Percentiles rank a stretch among this genome's conserved stretches.
These are phyloP conservation scores for Latheticus oryzae DNA, from an alignment of 2,888 invertebrate species.

Conservation along the genomic window DNA sequence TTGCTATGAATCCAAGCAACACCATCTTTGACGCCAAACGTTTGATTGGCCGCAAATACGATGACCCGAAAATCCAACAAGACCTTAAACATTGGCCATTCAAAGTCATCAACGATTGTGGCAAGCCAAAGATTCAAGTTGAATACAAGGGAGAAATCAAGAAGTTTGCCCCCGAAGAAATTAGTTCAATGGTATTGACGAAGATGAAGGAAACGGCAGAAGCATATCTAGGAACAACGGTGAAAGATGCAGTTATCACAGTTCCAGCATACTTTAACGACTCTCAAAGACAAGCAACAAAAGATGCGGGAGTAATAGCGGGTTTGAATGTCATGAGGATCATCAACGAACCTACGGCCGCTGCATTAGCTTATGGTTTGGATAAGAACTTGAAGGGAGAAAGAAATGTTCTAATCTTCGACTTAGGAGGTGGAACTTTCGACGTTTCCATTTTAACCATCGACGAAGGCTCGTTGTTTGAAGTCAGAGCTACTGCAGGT, in stretches of 20 bases:
- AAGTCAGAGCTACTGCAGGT: constrained; percentile 69
- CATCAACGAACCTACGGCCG: constrained; percentile 74
- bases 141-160: constrained; percentile 76
- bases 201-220: constrained; percentile 60
- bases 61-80: constrained; percentile 79
- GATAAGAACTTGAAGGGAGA: constrained; percentile 64
- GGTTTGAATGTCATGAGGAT: constrained; percentile 76
- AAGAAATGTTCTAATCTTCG: constrained; percentile 68
- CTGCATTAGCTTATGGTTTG: constrained; percentile 71
- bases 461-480: constrained; percentile 71
- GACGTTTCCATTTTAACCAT: constrained; percentile 77
- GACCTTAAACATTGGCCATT: constrained; percentile 91
- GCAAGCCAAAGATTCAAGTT: constrained; percentile 77
- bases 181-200: constrained; percentile 76
- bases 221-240: constrained; percentile 67
- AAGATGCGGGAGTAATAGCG: constrained; percentile 76
- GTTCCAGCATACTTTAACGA: constrained; percentile 61
- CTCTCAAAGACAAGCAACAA: constrained; percentile 67
- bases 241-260: constrained; percentile 68
- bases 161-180: constrained; percentile 76
- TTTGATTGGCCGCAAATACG: constrained; percentile 82
- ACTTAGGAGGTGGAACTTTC: constrained; percentile 72
- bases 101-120: constrained; percentile 73
- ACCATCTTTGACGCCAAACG: constrained; percentile 80
- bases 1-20: constrained; percentile 79